Evolutionary conservation across 2,888 invertebrate genomes (phyloP), one percentile per base, ranked within the genome.

Genomic region (Papilio gigon): DNA sequence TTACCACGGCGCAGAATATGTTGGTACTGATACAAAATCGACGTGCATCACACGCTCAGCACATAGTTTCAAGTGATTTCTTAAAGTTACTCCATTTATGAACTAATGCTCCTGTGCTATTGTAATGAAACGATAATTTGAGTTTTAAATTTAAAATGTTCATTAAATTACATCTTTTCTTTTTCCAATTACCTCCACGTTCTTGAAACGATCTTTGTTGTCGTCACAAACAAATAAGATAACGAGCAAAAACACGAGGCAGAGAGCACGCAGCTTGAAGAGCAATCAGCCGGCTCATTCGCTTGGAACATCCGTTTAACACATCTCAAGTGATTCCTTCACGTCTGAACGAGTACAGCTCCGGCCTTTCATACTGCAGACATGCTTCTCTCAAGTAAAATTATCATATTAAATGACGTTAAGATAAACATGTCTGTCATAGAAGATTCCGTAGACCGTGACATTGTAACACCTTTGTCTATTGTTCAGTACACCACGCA

Each of bases 261-360:
- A 35, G 53, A 60, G 65, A 66, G 33, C 63, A 37, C 40, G 58
- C 27, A 17, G 27, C 30, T 20, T 44, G 17, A 50, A 40, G 72
- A 71, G 76, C 84, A 86, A 86, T 86, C 85, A 84, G 80, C 73
- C 76, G 78, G 80, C 77, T 76, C 83, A 81, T 80, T 78, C 82
- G 77, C 75, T 81, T 74, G 81, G 80, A 84, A 84, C 77, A 75
- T 79, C 62, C 80, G 78, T 82, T 84, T 81, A 81, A 81, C 80
- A 82, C 80, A 80, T 82, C 81, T 82, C 76, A 77, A 77, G 79
- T 76, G 76, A 77, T 80, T 76, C 77, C 72, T 72, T 78, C 71
- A 77, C 79, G 78, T 30, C 44, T 47, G 67, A 70, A 65, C 68
- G 37, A 5, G n/a, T 40, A 59, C 68, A 47, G 6, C 22, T 40